Evolutionary conservation across 2,797 vertebrate genomes (phyloP).

Genomic region (Peromyscus nudipes): DNA sequence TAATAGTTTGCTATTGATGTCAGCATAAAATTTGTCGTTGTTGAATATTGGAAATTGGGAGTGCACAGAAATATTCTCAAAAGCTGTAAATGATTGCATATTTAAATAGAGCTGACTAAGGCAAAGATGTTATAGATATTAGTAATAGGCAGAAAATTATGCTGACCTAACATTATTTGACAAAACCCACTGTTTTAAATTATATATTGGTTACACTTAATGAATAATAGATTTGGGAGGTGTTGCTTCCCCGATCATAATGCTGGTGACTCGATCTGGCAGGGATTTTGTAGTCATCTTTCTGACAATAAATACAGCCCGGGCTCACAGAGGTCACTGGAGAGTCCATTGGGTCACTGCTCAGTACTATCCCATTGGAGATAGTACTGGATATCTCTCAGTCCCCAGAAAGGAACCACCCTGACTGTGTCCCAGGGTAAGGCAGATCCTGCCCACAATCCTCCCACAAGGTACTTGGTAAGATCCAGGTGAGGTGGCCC

Average conservation of each 20-base stretch:
- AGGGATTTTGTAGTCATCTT: slow-evolving; percentile 88
- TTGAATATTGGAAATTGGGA: slow-evolving; percentile 99
- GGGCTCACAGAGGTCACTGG: slow-evolving; percentile 69
- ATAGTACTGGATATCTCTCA: background rate
- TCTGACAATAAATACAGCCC: slow-evolving; percentile 91
- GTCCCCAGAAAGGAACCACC: background rate
- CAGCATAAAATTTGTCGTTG: slow-evolving; percentile 99
- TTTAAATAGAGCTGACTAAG: slow-evolving; percentile 99
- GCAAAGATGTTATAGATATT: slow-evolving; percentile 99
- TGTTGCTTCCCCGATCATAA: slow-evolving; percentile 95
- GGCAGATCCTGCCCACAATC: background rate
- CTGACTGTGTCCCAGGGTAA: rapidly evolving
- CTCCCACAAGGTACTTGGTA: rapidly evolving
- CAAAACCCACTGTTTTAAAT: slow-evolving; percentile 99
- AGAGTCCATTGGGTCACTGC: background rate
- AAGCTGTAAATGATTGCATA: slow-evolving; percentile 99
- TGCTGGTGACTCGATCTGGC: slow-evolving; percentile 93
- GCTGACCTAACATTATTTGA: slow-evolving; percentile 99
- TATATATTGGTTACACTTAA: slow-evolving; percentile 99
- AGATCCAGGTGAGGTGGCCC: background rate
- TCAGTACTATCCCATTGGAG: background rate
- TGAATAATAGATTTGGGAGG: slow-evolving; percentile 99
- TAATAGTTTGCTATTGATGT: slow-evolving; percentile 99
- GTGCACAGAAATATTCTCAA: slow-evolving; percentile 97
- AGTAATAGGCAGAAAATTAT: slow-evolving; percentile 99